These are phyloP conservation scores for Drosophila triauraria DNA, from an alignment of 1,140 invertebrate genomes.

Conservation along the genomic window DNA sequence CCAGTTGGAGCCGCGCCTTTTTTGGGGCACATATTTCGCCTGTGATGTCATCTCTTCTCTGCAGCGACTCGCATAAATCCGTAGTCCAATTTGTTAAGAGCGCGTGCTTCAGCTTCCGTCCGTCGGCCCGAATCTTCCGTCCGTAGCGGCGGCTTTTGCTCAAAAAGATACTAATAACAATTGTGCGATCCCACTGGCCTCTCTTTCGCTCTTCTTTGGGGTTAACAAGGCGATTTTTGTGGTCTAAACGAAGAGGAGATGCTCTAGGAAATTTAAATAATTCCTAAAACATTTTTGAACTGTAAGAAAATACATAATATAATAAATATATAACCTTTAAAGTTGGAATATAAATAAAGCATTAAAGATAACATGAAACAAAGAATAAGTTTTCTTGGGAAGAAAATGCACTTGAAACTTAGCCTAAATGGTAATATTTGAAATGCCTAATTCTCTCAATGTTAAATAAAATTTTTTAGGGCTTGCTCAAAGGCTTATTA, in stretches of 20 bases:
- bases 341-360: too few relatives aligned
- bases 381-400: background rate
- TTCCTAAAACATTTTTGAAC: background rate
- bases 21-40: constrained; percentile 73
- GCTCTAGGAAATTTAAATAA: constrained; percentile 12
- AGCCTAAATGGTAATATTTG: background rate
- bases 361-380: too few relatives aligned
- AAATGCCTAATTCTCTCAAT: background rate
- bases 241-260: constrained; percentile 15
- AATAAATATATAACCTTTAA: too few relatives aligned
- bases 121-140: constrained; percentile 12
- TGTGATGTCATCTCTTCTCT: constrained; percentile 70
- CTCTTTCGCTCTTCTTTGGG: constrained; percentile 42
- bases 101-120: constrained; percentile 74
- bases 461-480: background rate
- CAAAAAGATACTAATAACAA: constrained; percentile 80
- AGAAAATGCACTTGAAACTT: background rate
- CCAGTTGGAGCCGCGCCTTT: constrained; percentile 63
- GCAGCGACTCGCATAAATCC: constrained; percentile 64
- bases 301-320: too few relatives aligned
- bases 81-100: constrained; percentile 81
- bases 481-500: too few relatives aligned
- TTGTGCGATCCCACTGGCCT: constrained; percentile 70
- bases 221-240: constrained; percentile 32
- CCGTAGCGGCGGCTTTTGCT: constrained; percentile 66